These are phyloP conservation scores for Parnassius orleans DNA, from an alignment of 2,888 invertebrate species.

Conservation along the genomic window DNA sequence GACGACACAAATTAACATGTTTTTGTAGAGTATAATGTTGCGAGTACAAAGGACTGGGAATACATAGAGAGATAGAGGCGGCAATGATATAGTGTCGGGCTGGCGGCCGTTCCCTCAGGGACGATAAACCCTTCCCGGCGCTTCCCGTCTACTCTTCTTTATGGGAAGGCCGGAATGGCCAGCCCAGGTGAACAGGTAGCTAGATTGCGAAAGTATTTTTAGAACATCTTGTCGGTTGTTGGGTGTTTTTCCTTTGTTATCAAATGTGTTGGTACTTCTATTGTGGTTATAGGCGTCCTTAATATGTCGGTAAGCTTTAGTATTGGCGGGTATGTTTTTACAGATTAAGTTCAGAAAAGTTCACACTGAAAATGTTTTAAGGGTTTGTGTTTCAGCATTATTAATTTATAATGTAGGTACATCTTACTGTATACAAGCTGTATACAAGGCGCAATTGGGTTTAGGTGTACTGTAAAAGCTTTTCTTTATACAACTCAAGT, in stretches of 20 bases:
- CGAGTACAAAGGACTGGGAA: conserved; percentile 59
- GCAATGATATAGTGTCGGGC: conserved; percentile 80
- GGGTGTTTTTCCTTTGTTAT: conserved; percentile 78
- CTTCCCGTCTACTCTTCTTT: conserved; percentile 80
- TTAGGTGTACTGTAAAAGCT: too few species aligned
- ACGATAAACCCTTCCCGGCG: conserved; percentile 78
- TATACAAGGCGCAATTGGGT: too few species aligned
- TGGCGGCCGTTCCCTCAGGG: conserved; percentile 73
- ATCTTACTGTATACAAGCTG: too few species aligned
- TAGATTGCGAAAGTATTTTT: conserved; percentile 79
- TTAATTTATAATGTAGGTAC: too few species aligned
- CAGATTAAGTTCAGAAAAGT: conserved; percentile 23
- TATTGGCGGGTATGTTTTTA: conserved; percentile 15
- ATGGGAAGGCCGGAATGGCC: conserved; percentile 78
- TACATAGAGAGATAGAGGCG: conserved; percentile 67
- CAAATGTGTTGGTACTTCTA: conserved; percentile 61
- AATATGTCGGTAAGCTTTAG: conserved; percentile 53
- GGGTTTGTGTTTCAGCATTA: too few species aligned
- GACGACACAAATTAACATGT: conserved; percentile 53
- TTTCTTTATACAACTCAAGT: too few species aligned
- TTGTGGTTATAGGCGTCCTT: conserved; percentile 56
- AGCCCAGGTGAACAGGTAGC: conserved; percentile 78
- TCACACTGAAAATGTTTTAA: conserved; percentile 26
- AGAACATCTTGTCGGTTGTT: conserved; percentile 76
- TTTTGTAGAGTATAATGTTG: conserved; percentile 59